phyloP scores from a whole-genome alignment of 2,113 vertebrate genomes.

The Gracilinanus agilis region DNA sequence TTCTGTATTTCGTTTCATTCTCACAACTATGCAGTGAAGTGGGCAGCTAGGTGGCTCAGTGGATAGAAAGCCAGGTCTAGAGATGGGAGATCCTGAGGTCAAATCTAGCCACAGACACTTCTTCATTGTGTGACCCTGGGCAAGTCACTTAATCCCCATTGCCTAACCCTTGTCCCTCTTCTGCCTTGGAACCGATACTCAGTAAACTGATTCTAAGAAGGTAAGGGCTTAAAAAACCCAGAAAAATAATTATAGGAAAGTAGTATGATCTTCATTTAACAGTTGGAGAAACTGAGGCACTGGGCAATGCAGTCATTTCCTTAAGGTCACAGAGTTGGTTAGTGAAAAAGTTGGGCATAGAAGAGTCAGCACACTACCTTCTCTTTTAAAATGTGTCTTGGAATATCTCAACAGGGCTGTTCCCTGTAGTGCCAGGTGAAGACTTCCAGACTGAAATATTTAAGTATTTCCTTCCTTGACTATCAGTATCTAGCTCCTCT shows the following conservation, averaged over 20 bases:
- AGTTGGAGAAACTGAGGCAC: background rate
- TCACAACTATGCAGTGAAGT: background rate
- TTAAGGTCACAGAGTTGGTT: background rate
- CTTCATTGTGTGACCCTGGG: too few species aligned
- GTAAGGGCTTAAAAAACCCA: too few species aligned
- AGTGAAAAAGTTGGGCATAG: background rate
- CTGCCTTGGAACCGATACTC: too few species aligned
- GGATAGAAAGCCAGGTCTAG: too few species aligned
- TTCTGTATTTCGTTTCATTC: background rate
- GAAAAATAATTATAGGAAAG: background rate
- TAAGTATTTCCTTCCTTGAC: background rate
- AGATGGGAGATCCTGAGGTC: too few species aligned
- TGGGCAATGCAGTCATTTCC: background rate
- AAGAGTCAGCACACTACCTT: background rate
- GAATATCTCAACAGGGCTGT: background rate
- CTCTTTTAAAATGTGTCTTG: background rate
- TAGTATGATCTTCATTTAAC: background rate
- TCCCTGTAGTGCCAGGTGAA: background rate
- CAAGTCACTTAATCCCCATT: too few species aligned
- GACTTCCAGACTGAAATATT: background rate
- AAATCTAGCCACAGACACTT: too few species aligned
- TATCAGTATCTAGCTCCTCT: background rate
- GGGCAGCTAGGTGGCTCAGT: too few species aligned
- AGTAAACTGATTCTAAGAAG: too few species aligned
- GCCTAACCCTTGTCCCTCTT: too few species aligned